Evolutionary conservation across 2,888 invertebrate species (phyloP), one percentile per base, ranked within the genome.

Genomic region (Nebria brevicollis): DNA sequence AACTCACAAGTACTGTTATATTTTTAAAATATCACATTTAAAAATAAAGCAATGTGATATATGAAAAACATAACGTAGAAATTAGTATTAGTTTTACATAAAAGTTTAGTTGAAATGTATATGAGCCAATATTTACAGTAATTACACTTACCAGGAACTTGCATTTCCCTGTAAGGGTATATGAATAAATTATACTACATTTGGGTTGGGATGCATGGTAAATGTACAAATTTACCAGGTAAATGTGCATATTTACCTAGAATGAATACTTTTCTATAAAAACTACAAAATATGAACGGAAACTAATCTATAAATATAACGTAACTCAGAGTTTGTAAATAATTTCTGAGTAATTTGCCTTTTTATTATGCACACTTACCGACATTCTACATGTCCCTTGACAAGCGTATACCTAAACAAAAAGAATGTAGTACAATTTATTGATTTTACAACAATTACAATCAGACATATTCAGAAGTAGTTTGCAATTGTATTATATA

Each of bases 141-240:
- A 11, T 54, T 54, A 54, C 54, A 54, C 13, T 54, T 54, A 54
- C 54, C 54, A 54, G 54, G 13, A 11, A 13, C 13, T 13, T 54
- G 13, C 54, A 13, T 54, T 54, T 54, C 11, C 13, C 54, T 54
- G 54, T 54, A 54, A 54, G 54, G 54, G 54, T 54, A 54, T 34
- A 34, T 54, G 54, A 54, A 54, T 54, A 54, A 54, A 54, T 54
- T 54, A 54, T 54, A 54, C 54, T 54, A 54, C 54, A 54, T 54
- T 54, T 54, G 54, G 54, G 54, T 54, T 54, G 54, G 54, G 54
- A 54, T 54, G 54, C 54, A 54, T 54, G 54, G 54, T 54, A 54
- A 54, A 54, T 54, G 54, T 54, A 54, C 54, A 54, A 13, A 54
- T 54, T 54, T 54, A 54, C 54, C 54, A 54, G 54, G 54, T 54